Evolutionary conservation across 2,888 invertebrate species (phyloP).

Genomic region (Aelia acuminata): DNA sequence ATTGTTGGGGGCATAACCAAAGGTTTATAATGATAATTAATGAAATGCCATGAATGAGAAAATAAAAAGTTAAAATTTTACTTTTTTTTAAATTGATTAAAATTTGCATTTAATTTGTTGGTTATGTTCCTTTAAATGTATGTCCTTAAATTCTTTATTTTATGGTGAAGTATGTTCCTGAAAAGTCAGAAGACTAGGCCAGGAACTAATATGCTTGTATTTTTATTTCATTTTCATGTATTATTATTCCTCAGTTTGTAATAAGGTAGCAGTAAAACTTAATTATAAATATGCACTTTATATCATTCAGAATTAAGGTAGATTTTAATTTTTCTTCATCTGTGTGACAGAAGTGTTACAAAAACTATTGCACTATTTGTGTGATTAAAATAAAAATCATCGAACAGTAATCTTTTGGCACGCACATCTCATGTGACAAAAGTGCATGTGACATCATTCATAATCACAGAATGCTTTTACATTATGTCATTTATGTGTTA

Average conservation of each 20-base stretch:
- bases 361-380: slow-evolving; percentile 24
- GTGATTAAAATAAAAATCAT: slow-evolving; percentile 26
- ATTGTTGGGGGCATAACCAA: slow-evolving; percentile 50
- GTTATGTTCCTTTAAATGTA: slow-evolving; percentile 36
- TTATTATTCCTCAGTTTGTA: slow-evolving; percentile 44
- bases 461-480: slow-evolving; percentile 46
- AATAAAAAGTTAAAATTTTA: not conserved
- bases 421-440: slow-evolving; percentile 47
- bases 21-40: not conserved
- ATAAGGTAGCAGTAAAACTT: slow-evolving; percentile 31
- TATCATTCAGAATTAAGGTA: slow-evolving; percentile 25
- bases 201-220: slow-evolving; percentile 46
- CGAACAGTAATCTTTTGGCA: slow-evolving; percentile 37
- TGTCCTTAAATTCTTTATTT: slow-evolving; percentile 30
- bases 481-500: slow-evolving; percentile 43
- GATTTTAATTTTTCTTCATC: slow-evolving; percentile 49
- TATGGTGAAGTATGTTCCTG: slow-evolving; percentile 36
- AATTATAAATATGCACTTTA: slow-evolving; percentile 39
- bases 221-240: slow-evolving; percentile 19
- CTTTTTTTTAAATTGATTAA: not conserved
- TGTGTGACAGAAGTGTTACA: slow-evolving; percentile 13
- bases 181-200: slow-evolving; percentile 20
- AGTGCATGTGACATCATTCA: slow-evolving; percentile 31
- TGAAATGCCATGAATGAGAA: not conserved
- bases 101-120: not conserved